Evolutionary conservation across 2,888 invertebrate genomes (phyloP).

Genomic region (Hoplodrina ambigua): DNA sequence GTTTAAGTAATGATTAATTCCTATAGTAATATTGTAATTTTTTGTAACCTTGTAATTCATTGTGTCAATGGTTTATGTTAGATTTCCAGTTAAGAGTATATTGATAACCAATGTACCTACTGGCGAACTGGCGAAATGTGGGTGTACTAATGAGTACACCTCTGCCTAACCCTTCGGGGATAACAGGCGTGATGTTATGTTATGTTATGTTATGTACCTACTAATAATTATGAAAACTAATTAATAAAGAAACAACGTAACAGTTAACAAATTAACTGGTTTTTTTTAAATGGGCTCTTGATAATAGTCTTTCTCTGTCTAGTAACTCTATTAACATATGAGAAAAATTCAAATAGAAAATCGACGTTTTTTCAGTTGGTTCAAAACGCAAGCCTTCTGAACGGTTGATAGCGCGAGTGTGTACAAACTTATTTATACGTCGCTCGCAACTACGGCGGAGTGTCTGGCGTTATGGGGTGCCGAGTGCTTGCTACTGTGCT

Average conservation of each 20-base stretch:
- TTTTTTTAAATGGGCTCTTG: neutral
- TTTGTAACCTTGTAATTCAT: neutral
- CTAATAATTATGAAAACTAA: no score
- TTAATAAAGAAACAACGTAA: no score
- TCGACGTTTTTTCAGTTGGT: conserved; percentile 21
- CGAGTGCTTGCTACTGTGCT: conserved; percentile 73
- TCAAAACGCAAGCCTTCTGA: conserved; percentile 48
- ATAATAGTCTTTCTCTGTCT: neutral
- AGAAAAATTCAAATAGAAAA: neutral
- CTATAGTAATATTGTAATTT: neutral
- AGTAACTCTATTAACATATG: neutral
- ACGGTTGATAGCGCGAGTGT: conserved; percentile 49
- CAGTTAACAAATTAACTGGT: no score
- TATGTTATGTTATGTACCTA: no score
- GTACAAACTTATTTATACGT: conserved; percentile 60
- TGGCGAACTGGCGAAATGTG: no score
- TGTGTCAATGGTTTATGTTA: neutral
- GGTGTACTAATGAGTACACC: no score
- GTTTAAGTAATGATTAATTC: neutral
- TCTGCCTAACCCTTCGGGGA: no score
- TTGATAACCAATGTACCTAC: no score
- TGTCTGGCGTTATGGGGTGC: conserved; percentile 79
- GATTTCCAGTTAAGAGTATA: no score
- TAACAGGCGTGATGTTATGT: no score
- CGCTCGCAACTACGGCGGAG: conserved; percentile 58